These are phyloP conservation scores for Seriola dumerili DNA, from an alignment of 2,113 vertebrate species.

Conservation along the genomic window DNA sequence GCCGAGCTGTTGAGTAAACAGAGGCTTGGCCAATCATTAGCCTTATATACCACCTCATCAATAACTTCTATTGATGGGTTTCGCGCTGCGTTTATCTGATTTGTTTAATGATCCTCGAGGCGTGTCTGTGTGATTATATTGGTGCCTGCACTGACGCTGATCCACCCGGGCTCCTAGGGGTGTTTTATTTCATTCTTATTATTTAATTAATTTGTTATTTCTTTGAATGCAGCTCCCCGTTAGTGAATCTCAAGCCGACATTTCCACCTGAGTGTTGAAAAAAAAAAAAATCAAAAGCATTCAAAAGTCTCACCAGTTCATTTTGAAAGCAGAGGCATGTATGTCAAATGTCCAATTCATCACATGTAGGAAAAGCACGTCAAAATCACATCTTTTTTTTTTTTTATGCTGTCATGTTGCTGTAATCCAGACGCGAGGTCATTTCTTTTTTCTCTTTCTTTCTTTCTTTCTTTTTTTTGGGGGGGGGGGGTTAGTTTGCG, in stretches of 20 bases:
- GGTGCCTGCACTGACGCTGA: constrained; percentile 45
- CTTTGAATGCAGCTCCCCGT: constrained; percentile 28
- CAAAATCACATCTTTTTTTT: not conserved
- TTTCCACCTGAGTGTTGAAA: constrained; percentile 10
- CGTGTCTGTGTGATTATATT: constrained; percentile 79
- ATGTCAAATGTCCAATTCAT: not conserved
- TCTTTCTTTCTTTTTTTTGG: not conserved
- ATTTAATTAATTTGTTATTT: constrained; percentile 12
- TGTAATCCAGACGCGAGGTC: constrained; percentile 45
- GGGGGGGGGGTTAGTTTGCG: constrained; percentile 25
- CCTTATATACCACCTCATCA: constrained; percentile 85
- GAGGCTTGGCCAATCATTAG: constrained; percentile 79
- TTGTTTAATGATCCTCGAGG: constrained; percentile 84
- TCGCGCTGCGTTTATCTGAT: constrained; percentile 83
- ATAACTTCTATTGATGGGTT: constrained; percentile 87
- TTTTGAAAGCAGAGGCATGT: not conserved
- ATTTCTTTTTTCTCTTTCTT: not conserved
- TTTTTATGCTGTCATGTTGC: constrained; percentile 10
- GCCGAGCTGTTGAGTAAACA: constrained; percentile 71
- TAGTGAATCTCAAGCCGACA: constrained; percentile 6
- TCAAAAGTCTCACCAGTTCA: constrained; percentile 30
- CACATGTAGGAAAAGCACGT: not conserved
- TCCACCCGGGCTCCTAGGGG: constrained; percentile 31
- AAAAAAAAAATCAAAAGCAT: constrained; percentile 22
- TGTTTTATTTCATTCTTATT: constrained; percentile 30